A percentile compares a stretch with the other conserved stretches of the same genome.
Evolutionary conservation across 2,113 vertebrate genomes (phyloP).

Genomic region (Anguilla rostrata): DNA sequence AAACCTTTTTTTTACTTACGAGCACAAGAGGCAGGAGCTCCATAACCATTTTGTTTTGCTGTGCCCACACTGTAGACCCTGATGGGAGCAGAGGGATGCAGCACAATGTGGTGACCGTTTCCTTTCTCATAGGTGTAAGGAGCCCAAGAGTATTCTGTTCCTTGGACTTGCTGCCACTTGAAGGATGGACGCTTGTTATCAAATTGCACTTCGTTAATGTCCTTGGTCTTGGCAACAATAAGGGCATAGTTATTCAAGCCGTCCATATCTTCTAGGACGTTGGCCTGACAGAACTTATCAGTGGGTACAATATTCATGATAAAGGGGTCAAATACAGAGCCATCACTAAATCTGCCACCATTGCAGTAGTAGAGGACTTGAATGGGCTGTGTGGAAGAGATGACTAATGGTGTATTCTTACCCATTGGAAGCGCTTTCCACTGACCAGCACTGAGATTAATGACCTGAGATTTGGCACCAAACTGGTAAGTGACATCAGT

Average conservation of each 20-base stretch:
- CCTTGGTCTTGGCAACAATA: conserved; percentile 33
- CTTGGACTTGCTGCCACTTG: conserved; percentile 40
- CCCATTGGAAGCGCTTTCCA: conserved; percentile 38
- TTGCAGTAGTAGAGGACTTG: too few species aligned
- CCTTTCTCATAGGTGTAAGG: conserved; percentile 36
- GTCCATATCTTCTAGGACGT: conserved; percentile 33
- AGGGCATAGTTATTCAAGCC: conserved; percentile 33
- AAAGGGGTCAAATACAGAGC: conserved; percentile 44
- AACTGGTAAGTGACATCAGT: conserved; percentile 41
- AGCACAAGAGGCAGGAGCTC: conserved; percentile 40
- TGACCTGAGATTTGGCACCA: background rate
- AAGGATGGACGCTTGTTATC: background rate
- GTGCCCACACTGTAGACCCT: conserved; percentile 51
- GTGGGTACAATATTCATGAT: conserved; percentile 45
- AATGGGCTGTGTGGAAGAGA: too few species aligned
- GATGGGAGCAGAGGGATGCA: conserved; percentile 26
- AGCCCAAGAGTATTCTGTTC: conserved; percentile 50
- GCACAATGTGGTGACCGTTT: background rate
- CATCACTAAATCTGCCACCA: background rate
- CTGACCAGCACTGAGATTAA: conserved; percentile 29
- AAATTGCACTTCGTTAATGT: background rate
- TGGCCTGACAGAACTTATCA: conserved; percentile 42
- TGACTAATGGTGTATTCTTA: too few species aligned
- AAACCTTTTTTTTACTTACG: background rate
- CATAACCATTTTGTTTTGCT: conserved; percentile 24